Evolutionary conservation across 2,113 vertebrate genomes (phyloP), one percentile per base, ranked within the genome.

Genomic region (Raja brachyura): DNA sequence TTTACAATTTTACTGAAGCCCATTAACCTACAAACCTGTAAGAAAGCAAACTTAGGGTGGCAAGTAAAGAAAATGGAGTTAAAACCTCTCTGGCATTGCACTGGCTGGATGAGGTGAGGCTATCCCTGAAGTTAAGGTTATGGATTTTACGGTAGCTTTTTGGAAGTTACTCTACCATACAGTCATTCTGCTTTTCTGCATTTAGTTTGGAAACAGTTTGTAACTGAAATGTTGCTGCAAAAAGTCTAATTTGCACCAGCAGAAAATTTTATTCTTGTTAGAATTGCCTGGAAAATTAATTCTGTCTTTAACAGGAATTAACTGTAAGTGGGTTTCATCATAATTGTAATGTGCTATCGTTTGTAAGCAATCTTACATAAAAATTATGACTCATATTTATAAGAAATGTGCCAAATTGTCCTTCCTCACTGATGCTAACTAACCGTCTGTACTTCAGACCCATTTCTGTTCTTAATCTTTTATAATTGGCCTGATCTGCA

Each of bases 211-310:
- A 88, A 33, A 88, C 83, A 88, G 59, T 66, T 63, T 88, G 28
- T 7, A 63, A 88, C 0, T 3, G 5, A 6, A 18, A n/a, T n/a
- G 14, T 7, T 63, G n/a, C 83, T n/a, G 9, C 59, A 28, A 88
- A 88, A 88, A 31, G 28, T 66, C 59, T 31, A 88, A 66, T 86
- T 86, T 86, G 61, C 81, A 86, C 56, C 81, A 86, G 54, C 59
- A 86, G n/a, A 86, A n/a, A 85, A n/a, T 59, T 61, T 28, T 18
- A 88, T 88, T 88, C 28, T 66, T 88, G 28, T 14, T 31, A 16
- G 28, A 88, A 63, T 88, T 88, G 31, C 59, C 16, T 63, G 61
- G n/a, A 88, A 66, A 63, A 88, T 88, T 63, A 61, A 16, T 5
- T 66, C 63, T 88, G n/a, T 28, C 59, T n/a, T 63, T 66, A 63